Conservation (phyloP, 1,140 invertebrate species). For the Ptiloglossa arizonensis region DNA sequence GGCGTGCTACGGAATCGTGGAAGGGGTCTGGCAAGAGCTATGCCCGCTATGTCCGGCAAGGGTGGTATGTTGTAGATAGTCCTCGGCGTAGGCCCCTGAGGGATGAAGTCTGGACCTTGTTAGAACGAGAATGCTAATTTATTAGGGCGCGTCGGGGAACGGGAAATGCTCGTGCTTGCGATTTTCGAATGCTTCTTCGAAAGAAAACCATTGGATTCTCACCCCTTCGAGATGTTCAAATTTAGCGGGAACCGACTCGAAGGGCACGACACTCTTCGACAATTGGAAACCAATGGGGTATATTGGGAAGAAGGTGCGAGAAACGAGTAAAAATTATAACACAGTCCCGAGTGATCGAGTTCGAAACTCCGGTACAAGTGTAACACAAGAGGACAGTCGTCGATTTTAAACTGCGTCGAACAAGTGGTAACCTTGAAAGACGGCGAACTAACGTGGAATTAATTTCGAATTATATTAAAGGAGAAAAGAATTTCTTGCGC, state of each 20-base stretch:
- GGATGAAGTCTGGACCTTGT: conserved; percentile 80
- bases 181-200: conserved; percentile 68
- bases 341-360: no score
- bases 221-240: not conserved
- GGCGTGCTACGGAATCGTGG: conserved; percentile 71
- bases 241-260: not conserved
- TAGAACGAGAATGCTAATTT: conserved; percentile 82
- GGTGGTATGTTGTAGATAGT: conserved; percentile 79
- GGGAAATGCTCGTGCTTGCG: conserved; percentile 52
- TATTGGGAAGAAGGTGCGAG: not conserved
- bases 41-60: conserved; percentile 80
- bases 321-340: not conserved
- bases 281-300: not conserved
- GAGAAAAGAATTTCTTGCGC: no score
- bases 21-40: conserved; percentile 76
- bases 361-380: no score
- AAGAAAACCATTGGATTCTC: conserved; percentile 13
- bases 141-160: conserved; percentile 72
- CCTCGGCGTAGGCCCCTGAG: conserved; percentile 71
- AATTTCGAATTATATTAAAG: no score
- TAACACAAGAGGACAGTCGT: no score
- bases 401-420: no score
- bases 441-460: no score
- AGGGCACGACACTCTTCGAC: not conserved
- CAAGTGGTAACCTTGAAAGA: no score